phyloP scores from a whole-genome alignment of 2,888 invertebrate species.

The Marronus borbonicus region DNA sequence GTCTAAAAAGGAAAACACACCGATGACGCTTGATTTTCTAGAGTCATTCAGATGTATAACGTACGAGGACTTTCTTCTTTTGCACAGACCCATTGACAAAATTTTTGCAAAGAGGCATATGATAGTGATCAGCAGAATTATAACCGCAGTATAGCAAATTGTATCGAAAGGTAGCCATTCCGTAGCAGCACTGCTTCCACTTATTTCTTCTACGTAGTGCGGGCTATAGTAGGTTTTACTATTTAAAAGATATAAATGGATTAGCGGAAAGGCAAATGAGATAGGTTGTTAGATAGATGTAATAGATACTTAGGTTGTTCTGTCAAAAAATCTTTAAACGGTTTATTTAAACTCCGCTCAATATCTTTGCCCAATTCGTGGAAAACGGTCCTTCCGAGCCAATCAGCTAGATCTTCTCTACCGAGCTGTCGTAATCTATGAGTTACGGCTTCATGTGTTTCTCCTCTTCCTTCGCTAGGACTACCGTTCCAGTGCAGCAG shows the following conservation, averaged over 20 bases:
- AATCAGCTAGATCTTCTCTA: conserved; percentile 74
- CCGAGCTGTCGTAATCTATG: conserved; percentile 75
- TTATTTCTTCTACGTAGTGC: conserved; percentile 54
- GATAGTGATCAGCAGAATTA: conserved; percentile 52
- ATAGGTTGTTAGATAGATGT: not conserved
- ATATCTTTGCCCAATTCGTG: conserved; percentile 72
- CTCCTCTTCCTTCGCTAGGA: conserved; percentile 72
- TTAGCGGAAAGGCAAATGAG: not conserved
- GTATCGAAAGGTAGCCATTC: conserved; percentile 64
- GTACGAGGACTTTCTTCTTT: conserved; percentile 49
- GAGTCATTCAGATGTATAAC: conserved; percentile 12
- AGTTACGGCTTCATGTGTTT: conserved; percentile 74
- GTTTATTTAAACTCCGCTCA: conserved; percentile 61
- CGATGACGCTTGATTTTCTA: not conserved
- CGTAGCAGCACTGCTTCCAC: conserved; percentile 53
- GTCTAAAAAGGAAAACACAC: conserved; percentile 2
- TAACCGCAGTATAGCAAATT: conserved; percentile 55
- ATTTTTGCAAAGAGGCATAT: conserved; percentile 47
- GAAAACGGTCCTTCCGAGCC: conserved; percentile 76
- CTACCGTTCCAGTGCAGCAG: conserved; percentile 75
- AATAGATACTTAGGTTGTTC: conserved; percentile 33
- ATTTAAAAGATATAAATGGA: not conserved
- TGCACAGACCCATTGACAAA: conserved; percentile 51
- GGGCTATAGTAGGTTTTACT: conserved; percentile 47
- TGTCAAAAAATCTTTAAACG: conserved; percentile 60